A percentile compares a stretch with the other conserved stretches of the same genome.
These are phyloP conservation scores for Eupithecia vulgata DNA, from an alignment of 2,888 invertebrate genomes.

Conservation along the genomic window DNA sequence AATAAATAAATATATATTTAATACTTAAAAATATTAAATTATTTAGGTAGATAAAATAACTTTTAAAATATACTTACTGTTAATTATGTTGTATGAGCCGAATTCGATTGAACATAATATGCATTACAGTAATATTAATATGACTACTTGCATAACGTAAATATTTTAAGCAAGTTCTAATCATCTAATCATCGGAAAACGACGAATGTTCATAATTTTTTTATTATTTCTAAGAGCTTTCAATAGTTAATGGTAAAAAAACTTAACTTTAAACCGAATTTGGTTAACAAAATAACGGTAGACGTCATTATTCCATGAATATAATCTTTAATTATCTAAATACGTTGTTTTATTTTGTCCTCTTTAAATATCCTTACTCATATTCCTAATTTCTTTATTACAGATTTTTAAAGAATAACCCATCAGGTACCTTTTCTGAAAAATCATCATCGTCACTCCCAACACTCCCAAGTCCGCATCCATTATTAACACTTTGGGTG, in stretches of 20 bases:
- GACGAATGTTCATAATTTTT: conserved; percentile 1
- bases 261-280: conserved; percentile 62
- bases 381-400: neutral
- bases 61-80: conserved; percentile 16
- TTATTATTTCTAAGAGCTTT: neutral
- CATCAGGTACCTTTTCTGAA: neutral
- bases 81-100: conserved; percentile 15
- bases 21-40: conserved; percentile 28
- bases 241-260: conserved; percentile 32
- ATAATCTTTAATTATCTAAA: conserved; percentile 70
- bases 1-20: conserved; percentile 11
- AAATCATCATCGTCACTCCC: neutral
- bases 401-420: neutral
- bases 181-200: neutral
- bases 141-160: neutral
- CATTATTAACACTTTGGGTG: neutral
- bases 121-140: neutral
- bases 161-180: neutral
- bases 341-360: conserved; percentile 49
- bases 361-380: neutral
- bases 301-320: conserved; percentile 69
- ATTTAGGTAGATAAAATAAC: conserved; percentile 3
- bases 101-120: conserved; percentile 15
- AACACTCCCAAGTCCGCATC: neutral
- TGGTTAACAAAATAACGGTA: conserved; percentile 62